A percentile compares a stretch with the other conserved stretches of the same genome.
phyloP scores from a whole-genome alignment of 1,140 invertebrate genomes.

The Drosophila leontia region DNA sequence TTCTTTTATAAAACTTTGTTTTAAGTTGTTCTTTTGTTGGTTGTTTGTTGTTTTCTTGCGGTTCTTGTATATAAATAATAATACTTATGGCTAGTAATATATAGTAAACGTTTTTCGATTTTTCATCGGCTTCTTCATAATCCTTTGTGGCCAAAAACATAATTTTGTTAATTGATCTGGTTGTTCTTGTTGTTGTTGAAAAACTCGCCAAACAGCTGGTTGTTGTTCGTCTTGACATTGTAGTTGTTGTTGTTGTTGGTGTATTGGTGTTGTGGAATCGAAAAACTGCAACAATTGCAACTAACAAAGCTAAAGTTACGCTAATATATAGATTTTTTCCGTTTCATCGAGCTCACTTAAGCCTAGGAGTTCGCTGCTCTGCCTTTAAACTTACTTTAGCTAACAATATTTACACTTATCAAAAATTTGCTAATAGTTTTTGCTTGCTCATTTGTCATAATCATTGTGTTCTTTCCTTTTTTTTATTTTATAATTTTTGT shows the following conservation, averaged over 20 bases:
- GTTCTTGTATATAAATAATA: slow-evolving; percentile 82
- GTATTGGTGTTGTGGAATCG: slow-evolving; percentile 56
- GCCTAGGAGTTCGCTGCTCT: slow-evolving; percentile 63
- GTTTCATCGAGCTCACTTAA: slow-evolving; percentile 56
- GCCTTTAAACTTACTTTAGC: slow-evolving; percentile 35
- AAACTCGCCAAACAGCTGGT: slow-evolving; percentile 16
- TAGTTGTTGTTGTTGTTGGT: slow-evolving; percentile 35
- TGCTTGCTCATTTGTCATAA: slow-evolving; percentile 43
- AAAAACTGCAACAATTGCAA: slow-evolving; percentile 82
- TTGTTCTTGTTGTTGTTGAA: slow-evolving; percentile 22
- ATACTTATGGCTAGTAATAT: slow-evolving; percentile 81
- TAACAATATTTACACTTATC: slow-evolving; percentile 77
- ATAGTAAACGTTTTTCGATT: slow-evolving; percentile 82
- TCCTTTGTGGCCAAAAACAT: slow-evolving; percentile 62
- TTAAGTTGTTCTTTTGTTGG: slow-evolving; percentile 73
- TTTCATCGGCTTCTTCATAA: slow-evolving; percentile 35
- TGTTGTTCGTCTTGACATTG: slow-evolving; percentile 27
- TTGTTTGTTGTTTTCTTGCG: slow-evolving; percentile 57
- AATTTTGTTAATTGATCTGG: slow-evolving; percentile 60
- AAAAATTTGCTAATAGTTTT: slow-evolving; percentile 81
- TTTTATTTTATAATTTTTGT: slow-evolving; percentile 1
- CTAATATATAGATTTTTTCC: slow-evolving; percentile 51
- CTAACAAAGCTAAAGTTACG: slow-evolving; percentile 80
- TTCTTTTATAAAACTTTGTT: slow-evolving; percentile 82
- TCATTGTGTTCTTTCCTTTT: slow-evolving; percentile 11